A percentile compares a stretch with the other conserved stretches of the same genome.
Conservation (phyloP, 2,888 invertebrate species). For the Lithosia quadra region DNA sequence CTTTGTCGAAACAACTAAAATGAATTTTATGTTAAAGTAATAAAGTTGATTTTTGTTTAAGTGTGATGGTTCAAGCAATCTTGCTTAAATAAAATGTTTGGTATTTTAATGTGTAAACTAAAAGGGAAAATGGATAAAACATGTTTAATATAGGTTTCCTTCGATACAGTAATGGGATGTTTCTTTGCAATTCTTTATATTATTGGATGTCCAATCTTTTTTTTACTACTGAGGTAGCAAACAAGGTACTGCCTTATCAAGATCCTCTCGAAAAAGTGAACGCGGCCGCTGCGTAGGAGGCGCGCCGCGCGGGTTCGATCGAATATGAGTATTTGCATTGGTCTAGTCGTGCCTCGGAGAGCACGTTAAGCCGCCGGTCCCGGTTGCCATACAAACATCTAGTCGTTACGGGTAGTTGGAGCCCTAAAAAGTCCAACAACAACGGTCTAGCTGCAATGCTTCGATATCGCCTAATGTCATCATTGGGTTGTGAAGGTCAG, state of each 20-base stretch:
- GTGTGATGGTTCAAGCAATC: constrained; percentile 18
- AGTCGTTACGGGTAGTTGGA: no score
- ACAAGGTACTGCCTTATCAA: background rate
- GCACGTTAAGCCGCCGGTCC: no score
- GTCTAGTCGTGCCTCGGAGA: no score
- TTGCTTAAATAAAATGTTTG: constrained; percentile 45
- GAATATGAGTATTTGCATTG: no score
- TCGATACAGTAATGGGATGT: constrained; percentile 38
- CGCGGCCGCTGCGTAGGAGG: no score
- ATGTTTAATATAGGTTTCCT: constrained; percentile 40
- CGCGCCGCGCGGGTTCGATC: no score
- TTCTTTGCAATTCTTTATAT: constrained; percentile 30
- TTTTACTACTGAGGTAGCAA: background rate
- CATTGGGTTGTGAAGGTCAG: no score
- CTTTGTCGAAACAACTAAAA: constrained; percentile 9
- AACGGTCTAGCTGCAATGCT: no score
- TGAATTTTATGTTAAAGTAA: background rate
- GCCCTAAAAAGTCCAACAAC: no score
- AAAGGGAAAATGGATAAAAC: constrained; percentile 51
- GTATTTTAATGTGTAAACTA: constrained; percentile 60
- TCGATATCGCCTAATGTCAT: no score
- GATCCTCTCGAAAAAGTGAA: no score
- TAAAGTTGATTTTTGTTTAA: constrained; percentile 20
- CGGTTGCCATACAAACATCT: no score
- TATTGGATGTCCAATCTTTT: constrained; percentile 3